These are phyloP conservation scores for Coreius guichenoti DNA, from an alignment of 2,797 vertebrate species.

Conservation along the genomic window DNA sequence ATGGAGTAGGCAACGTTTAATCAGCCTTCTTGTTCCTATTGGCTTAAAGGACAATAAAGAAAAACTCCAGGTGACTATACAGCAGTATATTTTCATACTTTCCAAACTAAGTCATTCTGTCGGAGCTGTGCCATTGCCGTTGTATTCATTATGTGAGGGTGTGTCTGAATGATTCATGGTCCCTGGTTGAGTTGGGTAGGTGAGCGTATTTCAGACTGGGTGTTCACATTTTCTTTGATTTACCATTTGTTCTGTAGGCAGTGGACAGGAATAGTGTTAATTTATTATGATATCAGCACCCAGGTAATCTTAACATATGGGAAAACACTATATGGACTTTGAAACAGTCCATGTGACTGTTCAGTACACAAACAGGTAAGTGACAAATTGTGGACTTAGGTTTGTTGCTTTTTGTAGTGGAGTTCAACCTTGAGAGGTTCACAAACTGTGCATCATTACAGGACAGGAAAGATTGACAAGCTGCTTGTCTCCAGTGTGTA, in stretches of 20 bases:
- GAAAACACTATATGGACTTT: conserved; percentile 25
- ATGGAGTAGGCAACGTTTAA: neutral
- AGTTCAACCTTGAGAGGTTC: conserved; percentile 42
- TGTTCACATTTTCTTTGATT: conserved; percentile 51
- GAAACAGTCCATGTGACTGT: neutral
- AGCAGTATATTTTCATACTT: neutral
- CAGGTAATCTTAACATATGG: conserved; percentile 43
- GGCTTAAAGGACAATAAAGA: conserved; percentile 50
- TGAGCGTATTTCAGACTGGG: conserved; percentile 42
- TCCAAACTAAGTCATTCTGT: neutral
- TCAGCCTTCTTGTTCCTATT: conserved; percentile 19
- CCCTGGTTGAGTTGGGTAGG: conserved; percentile 16
- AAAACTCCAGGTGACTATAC: conserved; percentile 48
- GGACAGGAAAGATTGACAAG: conserved; percentile 30
- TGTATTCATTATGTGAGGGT: conserved; percentile 66
- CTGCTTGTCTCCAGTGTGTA: conserved; percentile 21
- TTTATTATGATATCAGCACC: conserved; percentile 44
- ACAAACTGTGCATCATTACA: conserved; percentile 36
- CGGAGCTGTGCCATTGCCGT: conserved; percentile 52
- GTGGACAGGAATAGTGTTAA: conserved; percentile 32
- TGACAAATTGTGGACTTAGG: conserved; percentile 33
- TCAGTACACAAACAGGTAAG: conserved; percentile 22
- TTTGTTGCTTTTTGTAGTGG: conserved; percentile 5
- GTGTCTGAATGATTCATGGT: conserved; percentile 71
- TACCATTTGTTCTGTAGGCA: conserved; percentile 46